Conservation (phyloP, 2,797 vertebrate genomes). For the Myotis myotis region DNA sequence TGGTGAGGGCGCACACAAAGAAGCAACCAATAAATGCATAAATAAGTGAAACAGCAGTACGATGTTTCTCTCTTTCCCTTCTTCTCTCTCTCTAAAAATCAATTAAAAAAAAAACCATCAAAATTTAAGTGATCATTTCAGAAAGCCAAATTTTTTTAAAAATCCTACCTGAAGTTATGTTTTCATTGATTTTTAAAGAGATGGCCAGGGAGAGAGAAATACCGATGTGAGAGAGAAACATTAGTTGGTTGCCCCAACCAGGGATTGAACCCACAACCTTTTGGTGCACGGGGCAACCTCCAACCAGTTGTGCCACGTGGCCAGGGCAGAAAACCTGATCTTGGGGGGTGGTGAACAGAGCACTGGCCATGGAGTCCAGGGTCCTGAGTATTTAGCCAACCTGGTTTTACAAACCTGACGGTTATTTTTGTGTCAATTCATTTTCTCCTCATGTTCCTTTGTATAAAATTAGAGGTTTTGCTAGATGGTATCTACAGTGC, state of each 20-base stretch:
- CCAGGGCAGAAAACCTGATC: not conserved
- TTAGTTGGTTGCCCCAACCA: not conserved
- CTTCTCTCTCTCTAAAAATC: not conserved
- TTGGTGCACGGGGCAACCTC: not conserved
- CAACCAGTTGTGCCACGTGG: not conserved
- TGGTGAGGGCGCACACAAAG: not conserved
- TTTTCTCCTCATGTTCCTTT: slow-evolving; percentile 12
- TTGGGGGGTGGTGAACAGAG: not conserved
- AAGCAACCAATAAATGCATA: not conserved
- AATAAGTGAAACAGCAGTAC: not conserved
- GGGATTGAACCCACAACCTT: not conserved
- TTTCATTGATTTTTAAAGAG: not conserved
- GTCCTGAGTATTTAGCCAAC: not conserved
- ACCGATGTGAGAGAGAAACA: not conserved
- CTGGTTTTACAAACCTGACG: not conserved
- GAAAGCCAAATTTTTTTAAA: not conserved
- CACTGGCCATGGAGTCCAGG: not conserved
- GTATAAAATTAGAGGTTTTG: not conserved
- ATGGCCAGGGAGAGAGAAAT: not conserved
- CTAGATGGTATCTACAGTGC: not conserved
- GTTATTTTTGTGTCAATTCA: not conserved
- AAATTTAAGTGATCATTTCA: slow-evolving; percentile 34
- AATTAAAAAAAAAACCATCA: not conserved
- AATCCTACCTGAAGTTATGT: not conserved
- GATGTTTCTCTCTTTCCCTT: not conserved